Base-by-base conservation (phyloP, 2,888 invertebrate genomes). In the Agrochola lychnidis region DNA sequence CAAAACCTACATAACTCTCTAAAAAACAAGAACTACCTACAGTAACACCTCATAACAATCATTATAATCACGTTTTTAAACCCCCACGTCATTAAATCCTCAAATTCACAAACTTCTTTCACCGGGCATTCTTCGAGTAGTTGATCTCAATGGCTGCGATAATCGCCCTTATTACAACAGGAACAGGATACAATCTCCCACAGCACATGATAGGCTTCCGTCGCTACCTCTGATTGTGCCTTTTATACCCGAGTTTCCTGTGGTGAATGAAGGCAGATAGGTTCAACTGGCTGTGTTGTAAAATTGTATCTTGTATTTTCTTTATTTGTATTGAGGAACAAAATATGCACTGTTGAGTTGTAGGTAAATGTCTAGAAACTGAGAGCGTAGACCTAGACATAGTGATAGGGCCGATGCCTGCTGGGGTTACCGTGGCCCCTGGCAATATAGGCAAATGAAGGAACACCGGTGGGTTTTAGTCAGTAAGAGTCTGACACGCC, bases 241-340 rank as follows among this genome's bases (percentile, higher is more conserved):
- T 84, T 77, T 86, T 73, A 71, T 45, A 19, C 73, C 53, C 42
- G 36, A 79, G 56, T 51, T 79, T 71, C 77, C 71, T 74, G 76
- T 53, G 71, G 71, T 68, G 69, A 81, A 30, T 51, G 74, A 40
- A 9, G 76, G 16, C 36, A 73, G 73, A 68, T 68, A 56, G 19
- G 59, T 63, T 25, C 45, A 57, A 25, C 64, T 36, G 62, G 19
- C 66, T 76, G 45, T 36, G 70, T 57, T 36, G 48, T 62, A 45
- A 16, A 53, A 42, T 14, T 30, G 51, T n/a, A n/a, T 30, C 30
- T 48, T 73, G 12, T 36, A 45, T 48, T 59, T 78, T 10, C 0
- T 16, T 45, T 45, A 30, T 22, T 45, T 25, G 45, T 45, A 25
- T 14, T 45, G 10, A 66, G 4, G n/a, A 30, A 59, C 45, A 64